phyloP scores from a whole-genome alignment of 2,113 vertebrate genomes.

The Lycaon pictus region DNA sequence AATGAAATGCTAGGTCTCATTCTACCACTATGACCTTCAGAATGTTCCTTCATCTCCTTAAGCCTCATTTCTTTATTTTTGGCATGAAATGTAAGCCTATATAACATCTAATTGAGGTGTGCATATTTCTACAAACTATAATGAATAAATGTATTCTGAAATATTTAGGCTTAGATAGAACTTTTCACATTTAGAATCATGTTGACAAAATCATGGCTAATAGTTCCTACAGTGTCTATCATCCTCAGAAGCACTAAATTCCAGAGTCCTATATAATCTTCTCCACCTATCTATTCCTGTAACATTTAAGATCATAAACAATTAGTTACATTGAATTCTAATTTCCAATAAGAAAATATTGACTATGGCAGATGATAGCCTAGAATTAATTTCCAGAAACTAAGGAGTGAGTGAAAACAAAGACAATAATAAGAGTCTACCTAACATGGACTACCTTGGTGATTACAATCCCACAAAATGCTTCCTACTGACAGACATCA shows the following conservation, averaged over 20 bases:
- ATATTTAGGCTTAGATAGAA: not conserved
- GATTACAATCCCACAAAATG: conserved; percentile 17
- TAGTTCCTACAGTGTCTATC: not conserved
- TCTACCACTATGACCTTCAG: not conserved
- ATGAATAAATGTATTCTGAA: conserved; percentile 40
- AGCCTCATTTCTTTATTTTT: not conserved
- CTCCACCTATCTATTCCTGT: not conserved
- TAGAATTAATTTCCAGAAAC: conserved; percentile 55
- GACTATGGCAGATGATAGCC: conserved; percentile 33
- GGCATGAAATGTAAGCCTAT: not conserved
- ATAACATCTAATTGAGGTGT: not conserved
- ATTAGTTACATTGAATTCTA: not conserved
- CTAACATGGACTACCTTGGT: not conserved
- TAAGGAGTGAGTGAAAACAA: conserved; percentile 59
- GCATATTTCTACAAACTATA: conserved; percentile 20
- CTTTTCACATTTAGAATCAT: not conserved
- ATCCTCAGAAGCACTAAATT: not conserved
- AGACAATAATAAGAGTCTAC: conserved; percentile 16
- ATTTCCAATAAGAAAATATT: conserved; percentile 59
- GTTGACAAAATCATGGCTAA: not conserved
- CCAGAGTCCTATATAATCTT: not conserved
- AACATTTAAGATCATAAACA: conserved; percentile 49
- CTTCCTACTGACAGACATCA: conserved; percentile 54
- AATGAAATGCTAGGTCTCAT: not conserved
- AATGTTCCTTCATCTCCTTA: not conserved